These are phyloP conservation scores for Sinosuthora webbiana DNA, from an alignment of 2,113 vertebrate genomes.

Conservation along the genomic window DNA sequence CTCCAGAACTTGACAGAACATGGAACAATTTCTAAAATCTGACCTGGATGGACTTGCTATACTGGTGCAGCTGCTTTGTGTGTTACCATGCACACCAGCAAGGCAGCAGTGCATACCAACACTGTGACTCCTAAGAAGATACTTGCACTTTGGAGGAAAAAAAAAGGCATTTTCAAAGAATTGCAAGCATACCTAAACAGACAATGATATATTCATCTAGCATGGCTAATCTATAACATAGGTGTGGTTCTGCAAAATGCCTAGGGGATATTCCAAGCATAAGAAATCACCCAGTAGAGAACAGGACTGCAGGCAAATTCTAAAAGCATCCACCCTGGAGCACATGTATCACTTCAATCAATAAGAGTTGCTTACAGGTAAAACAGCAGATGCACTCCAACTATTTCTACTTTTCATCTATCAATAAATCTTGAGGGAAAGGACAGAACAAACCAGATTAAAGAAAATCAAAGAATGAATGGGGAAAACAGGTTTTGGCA, in stretches of 20 bases:
- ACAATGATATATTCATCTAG: neutral
- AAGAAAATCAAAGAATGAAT: neutral
- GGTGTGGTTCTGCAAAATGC: neutral
- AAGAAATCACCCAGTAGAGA: neutral
- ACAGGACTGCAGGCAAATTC: neutral
- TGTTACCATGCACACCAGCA: neutral
- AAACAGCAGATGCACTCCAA: neutral
- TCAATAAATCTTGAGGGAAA: neutral
- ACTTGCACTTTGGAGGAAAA: neutral
- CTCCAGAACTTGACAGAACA: neutral
- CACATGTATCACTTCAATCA: neutral
- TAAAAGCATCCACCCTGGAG: neutral
- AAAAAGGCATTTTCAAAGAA: neutral
- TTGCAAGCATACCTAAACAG: neutral
- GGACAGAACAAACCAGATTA: neutral
- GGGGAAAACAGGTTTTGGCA: neutral
- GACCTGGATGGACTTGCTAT: constrained; percentile 1
- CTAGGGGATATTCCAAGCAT: neutral
- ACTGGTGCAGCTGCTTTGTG: constrained; percentile 7
- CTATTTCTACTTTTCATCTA: neutral
- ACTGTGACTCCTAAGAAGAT: neutral
- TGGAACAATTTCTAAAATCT: neutral
- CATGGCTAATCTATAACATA: neutral
- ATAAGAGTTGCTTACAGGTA: neutral
- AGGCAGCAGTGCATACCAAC: neutral